Conservation (phyloP, 2,113 vertebrate species). For the Chionodraco myersi region DNA sequence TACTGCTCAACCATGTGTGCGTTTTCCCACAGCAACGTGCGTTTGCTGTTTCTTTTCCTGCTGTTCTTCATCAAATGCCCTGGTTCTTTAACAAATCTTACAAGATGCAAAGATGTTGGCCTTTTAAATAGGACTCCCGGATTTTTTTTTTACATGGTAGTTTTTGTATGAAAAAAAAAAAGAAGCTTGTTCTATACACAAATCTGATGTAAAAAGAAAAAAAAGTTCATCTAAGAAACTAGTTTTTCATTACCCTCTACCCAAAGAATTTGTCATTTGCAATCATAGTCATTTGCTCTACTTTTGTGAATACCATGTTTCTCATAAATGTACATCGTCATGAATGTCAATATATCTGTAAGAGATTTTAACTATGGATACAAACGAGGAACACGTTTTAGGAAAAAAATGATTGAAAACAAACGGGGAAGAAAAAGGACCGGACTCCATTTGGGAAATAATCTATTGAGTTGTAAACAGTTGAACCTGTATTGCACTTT, state of each 20-base stretch:
- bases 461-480: slow-evolving; percentile 85
- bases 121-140: slow-evolving; percentile 78
- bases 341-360: slow-evolving; percentile 91
- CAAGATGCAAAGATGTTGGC: slow-evolving; percentile 67
- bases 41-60: slow-evolving; percentile 35
- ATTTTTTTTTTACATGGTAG: slow-evolving; percentile 65
- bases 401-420: slow-evolving; percentile 67
- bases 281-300: slow-evolving; percentile 83
- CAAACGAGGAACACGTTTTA: slow-evolving; percentile 81
- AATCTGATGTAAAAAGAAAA: slow-evolving; percentile 75
- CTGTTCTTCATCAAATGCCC: slow-evolving; percentile 37
- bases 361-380: slow-evolving; percentile 87
- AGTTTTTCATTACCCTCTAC: slow-evolving; percentile 83
- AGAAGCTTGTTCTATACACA: slow-evolving; percentile 83
- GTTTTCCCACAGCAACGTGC: slow-evolving; percentile 23
- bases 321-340: slow-evolving; percentile 84
- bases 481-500: slow-evolving; percentile 97
- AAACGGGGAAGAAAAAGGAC: slow-evolving; percentile 78
- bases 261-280: slow-evolving; percentile 89
- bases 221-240: slow-evolving; percentile 66
- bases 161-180: slow-evolving; percentile 82
- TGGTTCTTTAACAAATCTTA: slow-evolving; percentile 54
- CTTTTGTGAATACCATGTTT: slow-evolving; percentile 85
- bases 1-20: slow-evolving; percentile 53
- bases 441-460: slow-evolving; percentile 81